A percentile compares a stretch with the other conserved stretches of the same genome.
Conservation (phyloP, 2,888 invertebrate genomes). For the Hemicrepidius hirtus region DNA sequence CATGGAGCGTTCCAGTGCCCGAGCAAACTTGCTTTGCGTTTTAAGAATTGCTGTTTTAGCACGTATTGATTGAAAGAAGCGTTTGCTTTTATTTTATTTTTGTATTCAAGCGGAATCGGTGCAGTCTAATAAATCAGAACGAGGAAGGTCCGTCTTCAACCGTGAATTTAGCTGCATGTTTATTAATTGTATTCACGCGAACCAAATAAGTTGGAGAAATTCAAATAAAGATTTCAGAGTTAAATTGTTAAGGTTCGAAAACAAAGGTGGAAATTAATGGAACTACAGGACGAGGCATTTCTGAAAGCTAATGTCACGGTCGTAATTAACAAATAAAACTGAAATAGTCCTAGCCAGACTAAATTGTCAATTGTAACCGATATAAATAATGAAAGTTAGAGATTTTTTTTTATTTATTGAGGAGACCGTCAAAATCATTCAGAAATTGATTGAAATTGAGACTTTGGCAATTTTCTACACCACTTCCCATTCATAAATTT, state of each 20-base stretch:
- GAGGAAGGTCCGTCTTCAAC: constrained; percentile 65
- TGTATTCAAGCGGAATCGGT: constrained; percentile 64
- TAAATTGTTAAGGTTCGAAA: background rate
- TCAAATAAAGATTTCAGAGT: constrained; percentile 11
- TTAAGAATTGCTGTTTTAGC: constrained; percentile 57
- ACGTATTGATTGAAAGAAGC: constrained; percentile 58
- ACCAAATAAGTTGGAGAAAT: constrained; percentile 42
- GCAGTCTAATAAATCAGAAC: constrained; percentile 67
- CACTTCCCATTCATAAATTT: too few species aligned
- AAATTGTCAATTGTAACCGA: too few species aligned
- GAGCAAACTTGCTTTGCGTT: constrained; percentile 49
- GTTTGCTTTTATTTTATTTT: constrained; percentile 60
- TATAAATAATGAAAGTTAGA: too few species aligned
- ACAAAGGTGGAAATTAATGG: background rate
- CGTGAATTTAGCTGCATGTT: constrained; percentile 66
- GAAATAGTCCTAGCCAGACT: too few species aligned
- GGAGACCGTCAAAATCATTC: too few species aligned
- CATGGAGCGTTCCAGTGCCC: constrained; percentile 37
- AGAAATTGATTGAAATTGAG: too few species aligned
- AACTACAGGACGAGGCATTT: background rate
- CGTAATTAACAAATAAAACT: background rate
- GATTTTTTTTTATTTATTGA: too few species aligned
- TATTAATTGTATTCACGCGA: constrained; percentile 69
- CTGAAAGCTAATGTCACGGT: background rate
- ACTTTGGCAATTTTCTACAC: too few species aligned